Base-by-base conservation (phyloP, 2,113 vertebrate genomes). In the Leptobrachium leishanense region DNA sequence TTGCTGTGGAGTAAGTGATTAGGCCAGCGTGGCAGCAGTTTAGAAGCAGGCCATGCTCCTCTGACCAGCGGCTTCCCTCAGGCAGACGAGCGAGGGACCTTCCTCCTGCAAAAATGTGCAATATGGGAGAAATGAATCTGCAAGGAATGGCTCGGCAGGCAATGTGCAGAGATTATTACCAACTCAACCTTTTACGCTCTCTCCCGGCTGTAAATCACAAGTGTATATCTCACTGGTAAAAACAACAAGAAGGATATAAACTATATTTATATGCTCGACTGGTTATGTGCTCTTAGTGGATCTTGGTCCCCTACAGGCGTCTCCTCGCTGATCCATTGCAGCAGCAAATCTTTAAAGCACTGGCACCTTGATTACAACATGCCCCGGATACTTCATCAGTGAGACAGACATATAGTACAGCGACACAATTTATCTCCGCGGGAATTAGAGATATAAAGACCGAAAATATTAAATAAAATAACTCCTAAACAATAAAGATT, bases 231-330 rank as follows among this genome's bases (percentile, higher is more conserved):
- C 62, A 46, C 78, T 74, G 78, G 64, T 67, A 67, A 79, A 79
- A 79, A 67, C 62, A 79, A 79, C 77, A 74, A 73, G 63, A 74
- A 72, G 57, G 13, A 74, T 68, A 81, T 81, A 81, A 81, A 81
- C 64, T 68, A 68, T 81, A 74, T 81, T 81, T 81, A 74, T 81
- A 41, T 41, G 78, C 64, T 71, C 68, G 53, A 59, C 70, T 73
- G 12, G 70, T 68, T 74, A 73, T 80, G 70, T 55, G 72, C 72
- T 74, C 68, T 74, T 68, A 81, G 78, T 81, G 68, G 78, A 72
- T 81, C 78, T 74, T 68, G 59, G 71, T 74, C 72, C 78, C 78
- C 64, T 81, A 70, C 63, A 79, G 77, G 70, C 74, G 50, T 72
- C 70, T 73, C 63, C 12, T 43, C 44, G 20, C 50, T 81, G 78